Base-by-base conservation (phyloP, 2,888 invertebrate genomes). In the Automeris io region DNA sequence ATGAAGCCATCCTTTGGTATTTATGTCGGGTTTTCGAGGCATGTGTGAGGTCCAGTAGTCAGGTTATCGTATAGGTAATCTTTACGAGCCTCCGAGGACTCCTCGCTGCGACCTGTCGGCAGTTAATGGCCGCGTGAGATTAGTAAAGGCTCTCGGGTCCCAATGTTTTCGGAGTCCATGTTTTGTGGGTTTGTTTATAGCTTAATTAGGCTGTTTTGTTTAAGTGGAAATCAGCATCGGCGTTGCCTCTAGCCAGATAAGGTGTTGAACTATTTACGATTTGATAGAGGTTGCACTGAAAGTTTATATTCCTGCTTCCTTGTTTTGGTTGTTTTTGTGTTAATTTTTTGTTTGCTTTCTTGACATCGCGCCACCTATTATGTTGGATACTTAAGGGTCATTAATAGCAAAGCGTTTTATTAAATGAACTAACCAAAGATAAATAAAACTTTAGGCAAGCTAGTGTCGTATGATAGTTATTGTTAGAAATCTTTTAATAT, bases 121-220 rank as follows among this genome's bases (percentile, higher is more conserved):
- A 75, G 74, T 73, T 85, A 86, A 86, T 83, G 83, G 79, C 72
- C 61, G 61, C 57, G 61, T 48, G 70, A 82, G 80, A 83, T 81
- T 81, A 81, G 75, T 75, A 69, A 61, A 57, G 60, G 60, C 51
- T 47, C 43, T 57, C 56, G 54, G 61, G 59, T 61, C 59, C 57
- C 67, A 70, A 75, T 74, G 74, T 82, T 78, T 77, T 76, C 71
- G 72, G 66, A 67, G 69, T 49, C 60, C 73, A 71, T 85, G 81
- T 83, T 29, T 78, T 81, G 81, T 79, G 76, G 85, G 67, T 79
- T 82, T 78, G 81, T 85, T 85, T 85, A 86, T 86, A 73, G 83
- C 83, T 86, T 86, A 85, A 86, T 86, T 86, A 85, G 83, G 67
- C 80, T 82, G 81, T 85, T 83, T 81, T 82, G 83, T 82, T 74